These are phyloP conservation scores for Lordiphosa andalusiaca DNA, from an alignment of 2,888 invertebrate species.

Conservation along the genomic window DNA sequence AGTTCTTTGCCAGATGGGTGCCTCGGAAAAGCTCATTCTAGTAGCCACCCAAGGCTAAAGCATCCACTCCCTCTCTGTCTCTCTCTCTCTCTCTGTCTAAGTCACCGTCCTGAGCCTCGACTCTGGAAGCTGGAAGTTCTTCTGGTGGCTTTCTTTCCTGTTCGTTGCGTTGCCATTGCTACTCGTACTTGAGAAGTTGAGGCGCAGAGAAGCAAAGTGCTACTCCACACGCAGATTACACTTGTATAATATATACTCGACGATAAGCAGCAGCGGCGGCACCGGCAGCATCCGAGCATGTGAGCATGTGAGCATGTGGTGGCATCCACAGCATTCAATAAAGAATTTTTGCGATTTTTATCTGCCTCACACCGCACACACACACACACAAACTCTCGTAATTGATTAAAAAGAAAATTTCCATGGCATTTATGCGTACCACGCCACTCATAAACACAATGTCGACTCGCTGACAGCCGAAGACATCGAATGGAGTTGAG, in stretches of 20 bases:
- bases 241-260: constrained; percentile 23
- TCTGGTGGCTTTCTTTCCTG: not conserved
- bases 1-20: too few species aligned
- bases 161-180: constrained; percentile 31
- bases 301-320: constrained; percentile 37
- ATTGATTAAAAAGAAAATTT: constrained; percentile 76
- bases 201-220: constrained; percentile 61
- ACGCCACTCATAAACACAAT: constrained; percentile 70
- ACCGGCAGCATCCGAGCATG: not conserved
- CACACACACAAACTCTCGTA: constrained; percentile 51
- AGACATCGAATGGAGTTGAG: constrained; percentile 18
- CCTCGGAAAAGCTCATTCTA: not conserved
- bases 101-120: too few species aligned
- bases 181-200: constrained; percentile 53
- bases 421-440: constrained; percentile 74
- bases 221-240: constrained; percentile 69
- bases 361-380: constrained; percentile 52
- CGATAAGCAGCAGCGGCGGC: not conserved
- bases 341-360: constrained; percentile 74
- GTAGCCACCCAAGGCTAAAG: not conserved
- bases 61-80: too few species aligned
- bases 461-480: constrained; percentile 68
- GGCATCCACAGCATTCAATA: constrained; percentile 72
- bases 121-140: not conserved
- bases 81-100: too few species aligned